phyloP scores from a whole-genome alignment of 2,113 vertebrate genomes.

The Tricholaema leucomelas region DNA sequence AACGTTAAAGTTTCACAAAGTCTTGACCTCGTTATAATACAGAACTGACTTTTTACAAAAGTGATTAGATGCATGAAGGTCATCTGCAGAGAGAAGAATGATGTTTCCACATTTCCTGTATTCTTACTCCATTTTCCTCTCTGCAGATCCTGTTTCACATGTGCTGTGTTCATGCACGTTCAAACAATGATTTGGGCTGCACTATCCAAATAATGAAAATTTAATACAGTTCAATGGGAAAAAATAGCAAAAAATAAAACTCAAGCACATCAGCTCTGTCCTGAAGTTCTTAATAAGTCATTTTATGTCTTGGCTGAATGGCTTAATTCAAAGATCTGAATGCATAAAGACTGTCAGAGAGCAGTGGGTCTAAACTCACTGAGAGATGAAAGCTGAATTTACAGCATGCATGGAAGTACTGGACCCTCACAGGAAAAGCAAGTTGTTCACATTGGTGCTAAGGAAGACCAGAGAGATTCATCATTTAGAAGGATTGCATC shows the following conservation, averaged over 20 bases:
- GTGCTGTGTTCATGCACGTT: fast-evolving
- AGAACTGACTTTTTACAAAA: not conserved
- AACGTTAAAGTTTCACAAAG: not conserved
- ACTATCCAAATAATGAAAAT: not conserved
- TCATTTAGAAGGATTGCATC: not conserved
- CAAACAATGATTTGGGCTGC: not conserved
- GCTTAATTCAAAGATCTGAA: not conserved
- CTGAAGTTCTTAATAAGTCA: not conserved
- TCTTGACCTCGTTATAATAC: not conserved
- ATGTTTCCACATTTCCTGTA: not conserved
- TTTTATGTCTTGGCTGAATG: not conserved
- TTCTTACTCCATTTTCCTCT: not conserved
- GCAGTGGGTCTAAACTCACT: not conserved
- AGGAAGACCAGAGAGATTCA: not conserved
- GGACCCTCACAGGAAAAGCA: not conserved
- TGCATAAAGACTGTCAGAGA: not conserved
- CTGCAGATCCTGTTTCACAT: not conserved
- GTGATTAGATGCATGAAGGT: not conserved
- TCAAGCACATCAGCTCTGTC: not conserved
- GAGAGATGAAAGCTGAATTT: not conserved
- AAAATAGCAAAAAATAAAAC: not conserved
- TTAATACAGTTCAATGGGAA: not conserved
- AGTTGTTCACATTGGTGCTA: not conserved
- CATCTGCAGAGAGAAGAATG: not conserved
- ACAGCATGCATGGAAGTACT: not conserved